A percentile compares a stretch with the other conserved stretches of the same genome.
phyloP scores from a whole-genome alignment of 2,113 vertebrate species.

The Grus americana region DNA sequence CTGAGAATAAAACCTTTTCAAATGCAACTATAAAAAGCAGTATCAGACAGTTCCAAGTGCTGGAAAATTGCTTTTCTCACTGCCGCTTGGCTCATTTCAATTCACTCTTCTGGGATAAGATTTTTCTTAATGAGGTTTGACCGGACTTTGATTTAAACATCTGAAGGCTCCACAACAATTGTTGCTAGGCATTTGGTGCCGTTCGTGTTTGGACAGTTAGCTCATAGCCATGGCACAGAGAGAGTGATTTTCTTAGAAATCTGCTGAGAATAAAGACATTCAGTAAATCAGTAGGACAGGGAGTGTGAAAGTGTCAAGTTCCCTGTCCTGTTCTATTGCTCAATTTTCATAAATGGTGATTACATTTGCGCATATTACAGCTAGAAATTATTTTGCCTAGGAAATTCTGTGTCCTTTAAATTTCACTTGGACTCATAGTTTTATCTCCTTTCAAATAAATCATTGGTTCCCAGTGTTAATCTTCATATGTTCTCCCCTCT shows the following conservation, averaged over 20 bases:
- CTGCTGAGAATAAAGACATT: not conserved
- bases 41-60: conserved; percentile 7
- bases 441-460: not conserved
- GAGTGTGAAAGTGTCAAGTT: not conserved
- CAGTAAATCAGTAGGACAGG: not conserved
- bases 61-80: not conserved
- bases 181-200: not conserved
- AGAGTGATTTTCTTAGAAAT: not conserved
- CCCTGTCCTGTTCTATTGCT: not conserved
- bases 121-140: conserved; percentile 13
- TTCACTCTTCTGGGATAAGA: not conserved
- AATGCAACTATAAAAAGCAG: conserved; percentile 17
- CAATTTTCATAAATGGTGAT: not conserved
- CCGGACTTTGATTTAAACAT: not conserved
- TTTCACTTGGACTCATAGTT: not conserved
- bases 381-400: not conserved
- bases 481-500: not conserved
- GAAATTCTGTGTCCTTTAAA: not conserved
- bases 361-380: not conserved
- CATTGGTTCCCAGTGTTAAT: not conserved
- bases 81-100: not conserved
- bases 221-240: not conserved
- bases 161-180: not conserved
- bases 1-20: conserved; percentile 3
- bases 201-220: not conserved